Evolutionary conservation across 35 echinoderm and acorn worm genomes (phyloP), one percentile per base, ranked within the genome.

Genomic region (Diadema setosum): DNA sequence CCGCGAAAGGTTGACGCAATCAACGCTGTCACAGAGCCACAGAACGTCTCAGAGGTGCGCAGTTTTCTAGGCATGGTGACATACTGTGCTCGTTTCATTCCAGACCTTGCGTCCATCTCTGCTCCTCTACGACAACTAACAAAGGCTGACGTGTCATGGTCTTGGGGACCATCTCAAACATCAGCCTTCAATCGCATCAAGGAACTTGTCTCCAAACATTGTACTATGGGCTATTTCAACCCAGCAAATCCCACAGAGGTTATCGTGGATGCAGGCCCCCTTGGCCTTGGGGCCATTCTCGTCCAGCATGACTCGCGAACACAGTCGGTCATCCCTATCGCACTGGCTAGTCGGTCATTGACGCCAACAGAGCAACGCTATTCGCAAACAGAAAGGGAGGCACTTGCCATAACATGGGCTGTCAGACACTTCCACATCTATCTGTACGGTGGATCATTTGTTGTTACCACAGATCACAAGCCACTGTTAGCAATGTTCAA

Each of bases 61-160:
- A 95, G 93, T 58, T 74, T 94, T 42, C 87, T 94, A 81, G 93
- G 81, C 39, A 90, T 94, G 87, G 93, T 73, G 2, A 90, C 50
- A 25, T 92, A 81, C 49, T 60, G 69, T 58, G 8, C 74, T 16
- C 32, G 76, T 9, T 93, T 88, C 41, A 88, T 88, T 23, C 91
- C 73, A 5, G 75, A 87, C 31, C 42, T 92, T 15, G 29, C 81
- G 3, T 21, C 46, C 15, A 57, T 83, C 32, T 11, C 81, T 29
- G 41, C 11, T 24, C 82, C 82, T 35, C 56, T 84, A 3, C 45
- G 49, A 24, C 42, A 60, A 21, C 25, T 84, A 15, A 84, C 82
- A 84, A 31, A 36, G 27, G 56, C 2, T 8, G 55, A 84, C 32
- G 9, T n/a, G 6, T 1, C 0, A 14, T 83, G 44, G 81, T 1